Conservation (phyloP, 1,140 invertebrate species). For the Pseudachorutes palmiensis region DNA sequence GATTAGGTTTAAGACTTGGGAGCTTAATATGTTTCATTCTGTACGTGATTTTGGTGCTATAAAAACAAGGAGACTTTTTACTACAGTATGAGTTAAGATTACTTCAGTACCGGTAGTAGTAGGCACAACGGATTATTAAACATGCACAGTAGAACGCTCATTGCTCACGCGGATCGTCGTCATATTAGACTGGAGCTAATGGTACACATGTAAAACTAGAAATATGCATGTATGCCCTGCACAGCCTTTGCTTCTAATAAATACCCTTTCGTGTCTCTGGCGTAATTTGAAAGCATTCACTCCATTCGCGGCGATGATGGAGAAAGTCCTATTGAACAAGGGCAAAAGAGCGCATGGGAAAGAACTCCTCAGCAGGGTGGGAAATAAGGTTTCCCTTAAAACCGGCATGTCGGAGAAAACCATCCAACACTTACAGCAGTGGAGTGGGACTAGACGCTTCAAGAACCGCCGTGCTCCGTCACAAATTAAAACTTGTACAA, state of each 20-base stretch:
- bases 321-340: background rate
- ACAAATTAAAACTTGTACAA: no score
- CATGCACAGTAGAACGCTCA: no score
- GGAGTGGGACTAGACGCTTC: no score
- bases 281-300: no score
- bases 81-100: no score
- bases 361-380: background rate
- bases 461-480: no score
- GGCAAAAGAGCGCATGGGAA: background rate
- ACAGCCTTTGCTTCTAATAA: background rate
- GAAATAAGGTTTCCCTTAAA: background rate
- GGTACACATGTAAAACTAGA: constrained; percentile 4
- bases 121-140: no score
- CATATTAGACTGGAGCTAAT: background rate
- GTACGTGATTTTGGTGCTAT: no score
- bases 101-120: no score
- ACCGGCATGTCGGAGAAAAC: background rate
- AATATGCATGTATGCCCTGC: constrained; percentile 10
- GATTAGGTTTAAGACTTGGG: no score
- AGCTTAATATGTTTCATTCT: no score
- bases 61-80: no score
- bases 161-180: background rate
- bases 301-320: background rate
- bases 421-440: background rate
- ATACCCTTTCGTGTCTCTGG: background rate